Conservation (phyloP, 2,113 vertebrate species). For the Eretmodus cyanostictus region DNA sequence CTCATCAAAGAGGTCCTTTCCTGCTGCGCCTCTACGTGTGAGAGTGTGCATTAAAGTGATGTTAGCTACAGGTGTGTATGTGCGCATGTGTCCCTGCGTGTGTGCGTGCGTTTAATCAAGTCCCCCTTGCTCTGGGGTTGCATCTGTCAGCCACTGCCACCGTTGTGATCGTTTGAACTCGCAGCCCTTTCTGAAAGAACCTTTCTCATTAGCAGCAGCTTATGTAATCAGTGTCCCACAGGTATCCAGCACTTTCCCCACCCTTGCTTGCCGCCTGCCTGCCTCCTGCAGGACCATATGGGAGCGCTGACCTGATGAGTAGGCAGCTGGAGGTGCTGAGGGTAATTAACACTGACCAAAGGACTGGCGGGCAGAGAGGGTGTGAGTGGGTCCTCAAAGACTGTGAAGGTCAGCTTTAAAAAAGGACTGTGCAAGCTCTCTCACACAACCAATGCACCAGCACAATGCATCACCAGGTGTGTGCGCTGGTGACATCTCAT, state of each 20-base stretch:
- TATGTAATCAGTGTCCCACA: constrained; percentile 73
- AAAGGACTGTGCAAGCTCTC: neutral
- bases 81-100: constrained; percentile 3
- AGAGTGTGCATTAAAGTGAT: constrained; percentile 3
- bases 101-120: constrained; percentile 53
- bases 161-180: constrained; percentile 71
- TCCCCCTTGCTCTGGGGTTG: constrained; percentile 53
- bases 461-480: constrained; percentile 1
- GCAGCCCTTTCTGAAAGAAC: constrained; percentile 58
- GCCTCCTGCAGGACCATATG: constrained; percentile 62
- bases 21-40: constrained; percentile 34
- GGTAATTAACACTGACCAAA: constrained; percentile 67
- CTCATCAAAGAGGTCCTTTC: constrained; percentile 64
- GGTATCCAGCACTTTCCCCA: constrained; percentile 59
- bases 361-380: constrained; percentile 44
- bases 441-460: neutral
- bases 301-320: constrained; percentile 60
- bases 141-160: constrained; percentile 66
- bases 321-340: constrained; percentile 55
- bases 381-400: constrained; percentile 51
- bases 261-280: constrained; percentile 34
- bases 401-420: constrained; percentile 61
- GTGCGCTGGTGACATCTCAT: neutral
- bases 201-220: constrained; percentile 71
- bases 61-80: constrained; percentile 24